Base-by-base conservation (phyloP, 2,888 invertebrate genomes). In the Cyclophora punctaria region DNA sequence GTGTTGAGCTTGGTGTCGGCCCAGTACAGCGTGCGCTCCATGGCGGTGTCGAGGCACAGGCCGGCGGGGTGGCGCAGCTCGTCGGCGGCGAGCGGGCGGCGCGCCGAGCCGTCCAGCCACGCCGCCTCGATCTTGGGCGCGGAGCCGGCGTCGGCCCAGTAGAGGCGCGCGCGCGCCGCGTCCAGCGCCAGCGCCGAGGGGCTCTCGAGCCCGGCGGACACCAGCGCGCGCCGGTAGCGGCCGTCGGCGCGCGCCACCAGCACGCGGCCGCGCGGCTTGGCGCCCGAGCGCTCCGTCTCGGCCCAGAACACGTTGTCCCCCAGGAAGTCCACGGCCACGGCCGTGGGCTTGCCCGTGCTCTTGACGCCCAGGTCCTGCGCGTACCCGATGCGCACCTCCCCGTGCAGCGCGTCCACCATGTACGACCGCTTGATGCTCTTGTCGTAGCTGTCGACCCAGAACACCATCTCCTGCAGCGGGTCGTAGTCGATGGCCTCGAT, bases 41-140 rank as follows among this genome's bases (percentile, higher is more conserved):
- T 96, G 0, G 93, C 91, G 68, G 94, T 95, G 73, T 99, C 99
- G 46, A 99, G 93, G 0, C 97, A 92, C 5, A 99, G 77, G 0
- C 98, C 97, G 0, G 96, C 92, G 0, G 99, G 99, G 68, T 95
- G 94, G 34, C 96, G 90, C 35, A 99, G 91, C 54, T 92, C 91
- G 54, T 96, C 96, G 0, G 93, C 92, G 4, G 98, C 93, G 3
- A 99, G 78, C 0, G 94, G 92, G 49, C 93, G 90, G 2, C 98
- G 91, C 73, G 96, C 95, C 0, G 94, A 95, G 0, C 99, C 99
- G 71, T 98, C 98, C 97, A 99, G 96, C 97, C 98, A 98, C 2
- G 97, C 92, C 3, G 94, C 92, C 77, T 98, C 98, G 56, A 99
- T 97, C 80, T 98, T 98, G 0, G 97, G 96, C 3, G 93, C 93